Percentiles rank a stretch among this genome's conserved stretches.
These are phyloP conservation scores for Anas georgica DNA, from an alignment of 2,797 vertebrate genomes.

Conservation along the genomic window DNA sequence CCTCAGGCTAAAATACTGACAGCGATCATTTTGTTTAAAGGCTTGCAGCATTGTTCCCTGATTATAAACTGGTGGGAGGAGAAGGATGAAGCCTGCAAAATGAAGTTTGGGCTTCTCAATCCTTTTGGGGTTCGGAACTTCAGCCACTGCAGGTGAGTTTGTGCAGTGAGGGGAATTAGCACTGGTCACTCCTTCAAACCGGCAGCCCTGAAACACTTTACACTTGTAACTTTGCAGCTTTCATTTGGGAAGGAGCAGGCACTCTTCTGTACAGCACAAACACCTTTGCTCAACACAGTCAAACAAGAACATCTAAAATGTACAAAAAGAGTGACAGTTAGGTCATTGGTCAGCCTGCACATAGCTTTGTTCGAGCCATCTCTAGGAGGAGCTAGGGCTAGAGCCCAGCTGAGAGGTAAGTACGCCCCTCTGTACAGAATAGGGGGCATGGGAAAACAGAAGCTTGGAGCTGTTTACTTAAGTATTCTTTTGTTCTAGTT, in stretches of 20 bases:
- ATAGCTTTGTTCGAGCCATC: not conserved
- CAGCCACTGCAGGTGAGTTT: not conserved
- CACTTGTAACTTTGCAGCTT: rapidly evolving
- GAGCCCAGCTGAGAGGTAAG: not conserved
- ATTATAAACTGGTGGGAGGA: not conserved
- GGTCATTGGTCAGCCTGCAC: not conserved
- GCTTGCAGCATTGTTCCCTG: not conserved
- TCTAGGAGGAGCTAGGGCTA: not conserved
- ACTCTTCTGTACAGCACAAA: not conserved
- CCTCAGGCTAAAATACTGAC: not conserved
- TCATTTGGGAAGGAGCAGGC: rapidly evolving
- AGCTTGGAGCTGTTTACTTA: not conserved
- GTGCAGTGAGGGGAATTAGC: not conserved
- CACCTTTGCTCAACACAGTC: not conserved
- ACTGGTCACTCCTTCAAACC: not conserved
- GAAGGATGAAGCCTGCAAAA: not conserved
- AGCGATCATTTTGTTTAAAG: not conserved
- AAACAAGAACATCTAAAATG: not conserved
- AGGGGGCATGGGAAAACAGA: not conserved
- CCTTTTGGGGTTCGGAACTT: not conserved
- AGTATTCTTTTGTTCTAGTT: too few species aligned
- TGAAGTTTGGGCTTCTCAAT: not conserved
- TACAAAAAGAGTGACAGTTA: not conserved
- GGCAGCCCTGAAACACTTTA: not conserved
- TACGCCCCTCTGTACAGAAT: not conserved